Base-by-base conservation (phyloP, 2,888 invertebrate species). In the Melanotus villosus region DNA sequence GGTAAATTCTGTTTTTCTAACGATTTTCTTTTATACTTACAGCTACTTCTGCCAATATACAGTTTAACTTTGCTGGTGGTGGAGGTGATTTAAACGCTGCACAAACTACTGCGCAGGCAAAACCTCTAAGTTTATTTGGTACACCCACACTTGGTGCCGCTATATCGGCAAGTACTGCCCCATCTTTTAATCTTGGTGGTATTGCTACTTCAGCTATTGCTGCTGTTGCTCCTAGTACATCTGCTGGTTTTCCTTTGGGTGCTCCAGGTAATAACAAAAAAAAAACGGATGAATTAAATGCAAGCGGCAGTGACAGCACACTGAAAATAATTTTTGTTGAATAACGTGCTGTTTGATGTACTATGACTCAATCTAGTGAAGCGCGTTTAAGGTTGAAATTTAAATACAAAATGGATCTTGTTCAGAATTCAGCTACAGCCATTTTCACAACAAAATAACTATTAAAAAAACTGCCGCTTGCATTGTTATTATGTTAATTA, bases 161-260 rank as follows among this genome's bases (percentile, higher is more conserved):
- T 18, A 36, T 1, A 6, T 43, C 50, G 0, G 26, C 64, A 14
- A 30, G 18, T 21, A 10, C 32, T 34, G 9, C 32, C 2, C 21
- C 43, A 26, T 12, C 10, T 7, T 64, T 64, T 56, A 41, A 32
- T 19, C 1, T 56, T 21, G 54, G 52, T 26, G 60, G 76, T 26
- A 68, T 74, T 1, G 65, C 76, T 6, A 16, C 41, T 18, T 1
- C 76, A 14, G 64, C 75, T 5, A 65, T 76, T 2, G 66, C 77
- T 14, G 19, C 4, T 26, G 3, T 26, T 26, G 26, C 26, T 5
- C 26, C 26, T 26, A 7, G 26, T 26, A 26, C 3, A 26, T 26
- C n/a, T n/a, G n/a, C 64, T 41, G 45, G 52, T 14, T 75, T 73
- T 38, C 47, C 21, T 18, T 58, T 69, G 36, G 68, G 70, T 18